phyloP scores from a whole-genome alignment of 2,113 vertebrate genomes.

The Protobothrops flavoviridis region DNA sequence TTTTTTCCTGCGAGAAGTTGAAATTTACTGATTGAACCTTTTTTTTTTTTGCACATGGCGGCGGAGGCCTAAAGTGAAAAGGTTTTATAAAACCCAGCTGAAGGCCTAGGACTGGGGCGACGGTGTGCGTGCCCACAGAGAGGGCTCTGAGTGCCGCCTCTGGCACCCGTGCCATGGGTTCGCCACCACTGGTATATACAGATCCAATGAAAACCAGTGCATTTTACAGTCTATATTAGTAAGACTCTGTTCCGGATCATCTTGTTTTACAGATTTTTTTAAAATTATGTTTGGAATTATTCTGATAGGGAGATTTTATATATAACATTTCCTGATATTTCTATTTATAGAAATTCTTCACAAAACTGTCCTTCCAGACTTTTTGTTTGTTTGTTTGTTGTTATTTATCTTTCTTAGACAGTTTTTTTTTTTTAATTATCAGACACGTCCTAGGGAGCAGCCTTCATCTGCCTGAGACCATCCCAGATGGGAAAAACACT shows the following conservation, averaged over 20 bases:
- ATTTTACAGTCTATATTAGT: not conserved
- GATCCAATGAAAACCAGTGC: not conserved
- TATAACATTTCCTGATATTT: not conserved
- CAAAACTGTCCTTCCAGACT: not conserved
- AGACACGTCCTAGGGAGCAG: not conserved
- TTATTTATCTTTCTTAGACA: not conserved
- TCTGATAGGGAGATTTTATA: not conserved
- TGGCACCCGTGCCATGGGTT: too few relatives aligned
- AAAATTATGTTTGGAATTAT: not conserved
- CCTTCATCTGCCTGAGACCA: not conserved
- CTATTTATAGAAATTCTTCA: not conserved
- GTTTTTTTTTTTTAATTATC: not conserved
- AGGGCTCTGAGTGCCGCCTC: too few relatives aligned
- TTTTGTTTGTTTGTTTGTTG: not conserved
- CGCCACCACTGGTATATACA: too few relatives aligned
- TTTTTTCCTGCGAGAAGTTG: too few relatives aligned
- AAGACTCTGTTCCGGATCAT: not conserved
- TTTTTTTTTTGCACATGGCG: too few relatives aligned
- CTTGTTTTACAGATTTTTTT: not conserved
- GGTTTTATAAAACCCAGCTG: too few relatives aligned
- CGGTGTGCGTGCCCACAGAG: too few relatives aligned
- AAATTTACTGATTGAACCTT: too few relatives aligned
- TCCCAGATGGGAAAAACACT: not conserved
- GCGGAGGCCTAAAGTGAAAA: too few relatives aligned
- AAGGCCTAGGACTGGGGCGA: too few relatives aligned